Base-by-base conservation (phyloP, 2,888 invertebrate genomes). In the Drosophila dives region DNA sequence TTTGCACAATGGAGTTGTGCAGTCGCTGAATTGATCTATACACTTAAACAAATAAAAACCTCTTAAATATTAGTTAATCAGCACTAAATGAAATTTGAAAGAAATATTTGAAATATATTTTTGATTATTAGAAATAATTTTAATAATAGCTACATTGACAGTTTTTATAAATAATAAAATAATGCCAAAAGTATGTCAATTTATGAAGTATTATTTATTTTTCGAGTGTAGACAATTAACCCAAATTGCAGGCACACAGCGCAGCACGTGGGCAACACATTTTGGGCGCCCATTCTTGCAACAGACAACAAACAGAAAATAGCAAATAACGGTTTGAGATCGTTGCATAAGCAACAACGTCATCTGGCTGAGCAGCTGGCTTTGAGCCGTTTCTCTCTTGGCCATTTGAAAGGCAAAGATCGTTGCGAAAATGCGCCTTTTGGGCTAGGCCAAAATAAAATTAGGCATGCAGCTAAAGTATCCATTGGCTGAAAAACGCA, bases 301-400 rank as follows among this genome's bases (percentile, higher is more conserved):
- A 89, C 69, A 77, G 72, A 54, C 75, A 51, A 15, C 40, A 10
- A 56, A 32, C 56, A 32, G 56, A 42, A 42, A 58, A 55, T 38
- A 51, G 50, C 51, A 45, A 23, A 45, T 45, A 45, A 45, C 45
- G 45, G 23, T 23, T 45, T 15, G 45, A 51, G 83, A 79, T 77
- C 73, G 59, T 83, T 87, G 83, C 88, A 76, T 73, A 89, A 85
- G 71, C 83, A 63, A 55, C 72, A 64, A 55, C 73, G 87, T 87
- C 84, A 86, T 78, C 69, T 75, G 61, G 83, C 86, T 84, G 83
- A 64, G 83, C 89, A 87, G 85, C 89, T 84, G 84, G 81, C 77
- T 29, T 26, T 26, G 26, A 8, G 55, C 65, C 40, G 77, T 60
- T 64, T 70, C 64, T 65, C 56, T 71, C 59, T 66, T 69, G 85